Base-by-base conservation (phyloP, 2,888 invertebrate genomes). In the Scaptomyza caliginosa region DNA sequence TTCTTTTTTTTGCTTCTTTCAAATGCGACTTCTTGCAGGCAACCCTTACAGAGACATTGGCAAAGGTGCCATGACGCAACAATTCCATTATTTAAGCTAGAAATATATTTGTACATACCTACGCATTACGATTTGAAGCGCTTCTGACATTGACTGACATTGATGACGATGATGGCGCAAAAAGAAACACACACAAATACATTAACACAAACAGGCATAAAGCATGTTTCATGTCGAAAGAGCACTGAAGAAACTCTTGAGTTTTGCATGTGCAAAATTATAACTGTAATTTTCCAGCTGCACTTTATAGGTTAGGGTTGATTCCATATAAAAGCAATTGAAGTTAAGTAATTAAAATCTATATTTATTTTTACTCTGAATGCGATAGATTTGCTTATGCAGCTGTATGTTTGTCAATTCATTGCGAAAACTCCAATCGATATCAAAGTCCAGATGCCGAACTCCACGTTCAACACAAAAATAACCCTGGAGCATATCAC, bases 51-150 rank as follows among this genome's bases (percentile, higher is more conserved):
- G 10, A 23, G 10, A 5, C 36, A 26, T 19, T 16, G 32, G 36
- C 19, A 60, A 78, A 81, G 86, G 81, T 86, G 86, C 62, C 73
- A 59, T 81, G 81, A 81, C 84, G 86, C 86, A 77, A 80, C 81
- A 66, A 57, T 77, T 81, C 68, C 67, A 80, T 77, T 80, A 71
- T 81, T 71, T 65, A 50, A 43, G 43, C 40, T 63, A 52, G 73
- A 74, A 11, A 19, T 8, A 28, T 17, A 17, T 11, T 16, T 28
- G 17, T 17, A 26, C 1, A 51, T 49, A 69, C 74, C 67, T 80
- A 67, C 85, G 81, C 74, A 80, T 69, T 86, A 66, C 60, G 63
- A 59, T 77, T 72, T 64, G 78, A 84, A 58, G 65, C 48, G 39
- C 55, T 64, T 39, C 63, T 78, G 79, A 86, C 69, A 79, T 62